A percentile compares a stretch with the other conserved stretches of the same genome.
Evolutionary conservation across 2,888 invertebrate species (phyloP).

Genomic region (Tricholauxania praeusta): DNA sequence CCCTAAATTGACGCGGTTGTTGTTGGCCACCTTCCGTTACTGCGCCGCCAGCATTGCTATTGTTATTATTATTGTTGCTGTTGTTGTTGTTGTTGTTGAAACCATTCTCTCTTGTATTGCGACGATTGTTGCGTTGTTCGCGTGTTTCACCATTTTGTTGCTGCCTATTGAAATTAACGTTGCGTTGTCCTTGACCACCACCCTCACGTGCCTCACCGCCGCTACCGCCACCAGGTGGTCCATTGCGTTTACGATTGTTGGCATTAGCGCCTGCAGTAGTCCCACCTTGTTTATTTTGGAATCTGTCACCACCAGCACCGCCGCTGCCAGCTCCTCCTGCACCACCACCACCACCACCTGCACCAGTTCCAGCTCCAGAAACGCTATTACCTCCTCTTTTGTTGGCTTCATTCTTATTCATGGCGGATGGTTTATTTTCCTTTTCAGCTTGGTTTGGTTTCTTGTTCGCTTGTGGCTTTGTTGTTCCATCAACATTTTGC

Average conservation of each 20-base stretch:
- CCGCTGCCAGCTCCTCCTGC: constrained; percentile 40
- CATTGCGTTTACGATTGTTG: constrained; percentile 51
- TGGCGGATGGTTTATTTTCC: constrained; percentile 66
- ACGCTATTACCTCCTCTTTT: constrained; percentile 49
- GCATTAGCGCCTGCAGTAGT: constrained; percentile 42
- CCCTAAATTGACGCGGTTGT: constrained; percentile 55
- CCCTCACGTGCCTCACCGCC: constrained; percentile 45
- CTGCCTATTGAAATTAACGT: constrained; percentile 57
- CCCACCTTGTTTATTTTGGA: constrained; percentile 43
- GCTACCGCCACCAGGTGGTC: constrained; percentile 58
- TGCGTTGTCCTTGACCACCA: constrained; percentile 51
- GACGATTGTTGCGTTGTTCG: constrained; percentile 74
- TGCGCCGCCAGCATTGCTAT: constrained; percentile 53
- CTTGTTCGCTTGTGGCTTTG: constrained; percentile 47
- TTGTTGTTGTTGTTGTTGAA: constrained; percentile 45
- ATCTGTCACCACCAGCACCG: constrained; percentile 49
- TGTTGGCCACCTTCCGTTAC: constrained; percentile 48
- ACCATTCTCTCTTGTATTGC: constrained; percentile 70
- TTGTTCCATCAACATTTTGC: constrained; percentile 49
- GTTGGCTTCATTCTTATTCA: constrained; percentile 64
- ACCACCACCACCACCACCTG: constrained; percentile 51
- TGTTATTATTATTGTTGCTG: constrained; percentile 20
- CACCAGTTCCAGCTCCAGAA: constrained; percentile 35
- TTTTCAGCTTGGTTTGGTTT: constrained; percentile 64
- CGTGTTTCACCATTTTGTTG: constrained; percentile 72